Percentiles rank a stretch among this genome's conserved stretches.
Conservation (phyloP, 2,113 vertebrate species). For the Hemiprocne comata region DNA sequence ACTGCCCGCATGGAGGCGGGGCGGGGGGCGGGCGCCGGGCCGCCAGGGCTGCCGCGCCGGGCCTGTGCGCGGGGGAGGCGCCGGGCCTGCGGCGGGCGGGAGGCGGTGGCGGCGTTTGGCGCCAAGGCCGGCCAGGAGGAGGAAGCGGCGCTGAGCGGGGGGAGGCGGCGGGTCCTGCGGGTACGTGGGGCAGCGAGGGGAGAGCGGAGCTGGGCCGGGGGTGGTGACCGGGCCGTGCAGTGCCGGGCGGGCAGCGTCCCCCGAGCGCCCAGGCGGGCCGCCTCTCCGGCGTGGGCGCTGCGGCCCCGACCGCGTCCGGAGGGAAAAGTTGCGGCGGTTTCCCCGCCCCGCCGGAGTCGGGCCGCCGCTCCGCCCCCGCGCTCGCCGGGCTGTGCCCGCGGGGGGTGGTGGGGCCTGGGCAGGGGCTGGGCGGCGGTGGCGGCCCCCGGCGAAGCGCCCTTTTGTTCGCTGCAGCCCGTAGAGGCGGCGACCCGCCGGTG, state of each 20-base stretch:
- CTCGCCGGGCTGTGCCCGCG: not conserved
- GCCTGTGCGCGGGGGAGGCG: not conserved
- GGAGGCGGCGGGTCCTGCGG: not conserved
- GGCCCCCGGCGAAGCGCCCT: not conserved
- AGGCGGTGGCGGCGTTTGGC: conserved; percentile 69
- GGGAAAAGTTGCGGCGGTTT: conserved; percentile 27
- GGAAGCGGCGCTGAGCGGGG: not conserved
- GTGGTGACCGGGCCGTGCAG: not conserved
- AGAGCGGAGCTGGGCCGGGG: not conserved
- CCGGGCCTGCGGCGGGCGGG: conserved; percentile 7
- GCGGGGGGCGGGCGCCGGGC: not conserved
- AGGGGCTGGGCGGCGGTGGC: not conserved
- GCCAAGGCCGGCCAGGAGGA: conserved; percentile 62
- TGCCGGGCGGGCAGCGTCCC: not conserved
- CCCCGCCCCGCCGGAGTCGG: not conserved
- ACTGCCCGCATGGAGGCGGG: not conserved
- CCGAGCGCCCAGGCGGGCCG: not conserved
- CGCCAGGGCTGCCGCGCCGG: not conserved
- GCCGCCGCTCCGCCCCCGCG: not conserved
- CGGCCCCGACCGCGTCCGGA: not conserved
- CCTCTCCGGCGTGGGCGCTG: not conserved
- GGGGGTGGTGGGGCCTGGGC: not conserved
- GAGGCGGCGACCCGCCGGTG: not conserved
- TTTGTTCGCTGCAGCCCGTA: conserved; percentile 30
- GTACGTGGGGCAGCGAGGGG: not conserved